phyloP scores from a whole-genome alignment of 2,888 invertebrate species.

The Eristalinus sepulchralis region DNA sequence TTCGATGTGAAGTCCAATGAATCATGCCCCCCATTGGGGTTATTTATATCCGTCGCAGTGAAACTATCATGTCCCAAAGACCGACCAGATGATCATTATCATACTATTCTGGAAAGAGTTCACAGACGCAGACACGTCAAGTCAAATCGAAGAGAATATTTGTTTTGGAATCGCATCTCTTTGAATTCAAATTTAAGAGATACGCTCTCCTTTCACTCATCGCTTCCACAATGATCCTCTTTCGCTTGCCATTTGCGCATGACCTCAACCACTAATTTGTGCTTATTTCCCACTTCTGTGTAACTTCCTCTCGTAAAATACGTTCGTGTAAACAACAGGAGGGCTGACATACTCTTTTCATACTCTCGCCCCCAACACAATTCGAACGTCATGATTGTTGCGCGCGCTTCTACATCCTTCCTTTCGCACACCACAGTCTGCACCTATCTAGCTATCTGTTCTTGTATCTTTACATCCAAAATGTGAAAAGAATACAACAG shows the following conservation, averaged over 20 bases:
- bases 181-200: neutral
- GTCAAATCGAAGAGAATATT: neutral
- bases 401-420: conserved; percentile 49
- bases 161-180: conserved; percentile 1
- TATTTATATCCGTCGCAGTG: conserved; percentile 28
- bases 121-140: neutral
- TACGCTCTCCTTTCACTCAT: conserved; percentile 2
- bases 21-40: conserved; percentile 19
- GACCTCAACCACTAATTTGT: conserved; percentile 63
- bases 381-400: conserved; percentile 53
- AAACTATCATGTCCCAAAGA: neutral
- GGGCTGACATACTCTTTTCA: conserved; percentile 1
- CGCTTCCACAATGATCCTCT: conserved; percentile 7
- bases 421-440: conserved; percentile 24
- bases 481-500: conserved; percentile 7
- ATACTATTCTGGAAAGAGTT: neutral
- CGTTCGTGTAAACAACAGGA: conserved; percentile 53
- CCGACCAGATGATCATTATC: neutral
- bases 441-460: conserved; percentile 49
- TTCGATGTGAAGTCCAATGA: conserved; percentile 30
- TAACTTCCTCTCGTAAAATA: conserved; percentile 25
- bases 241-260: conserved; percentile 48
- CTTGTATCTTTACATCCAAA: conserved; percentile 29
- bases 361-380: conserved; percentile 11
- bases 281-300: conserved; percentile 41